Base-by-base conservation (phyloP, 64 coral and sea anemone genomes). In the Trachythela sp. region DNA sequence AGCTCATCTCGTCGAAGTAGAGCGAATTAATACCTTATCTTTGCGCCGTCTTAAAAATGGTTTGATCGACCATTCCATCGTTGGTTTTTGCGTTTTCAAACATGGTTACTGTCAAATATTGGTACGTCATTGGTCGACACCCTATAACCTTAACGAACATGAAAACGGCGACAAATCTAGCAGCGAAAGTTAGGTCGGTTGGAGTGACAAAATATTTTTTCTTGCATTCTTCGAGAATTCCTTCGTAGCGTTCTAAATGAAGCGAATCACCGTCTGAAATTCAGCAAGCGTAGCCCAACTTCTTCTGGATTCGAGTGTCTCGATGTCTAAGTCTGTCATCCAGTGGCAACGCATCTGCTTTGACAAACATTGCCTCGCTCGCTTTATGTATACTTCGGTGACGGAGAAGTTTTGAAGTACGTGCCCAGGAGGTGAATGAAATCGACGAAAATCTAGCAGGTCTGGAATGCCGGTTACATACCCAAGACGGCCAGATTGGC, bases 401-500 rank as follows among this genome's bases (percentile, higher is more conserved):
- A 88, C 20, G 13, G 48, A 54, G 0, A 90, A 85, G 17, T 87
- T 84, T 48, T 39, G 29, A 15, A 87, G 18, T 22, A 90, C 88
- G 22, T 20, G 0, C 9, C 64, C 77, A 8, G 88, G 7, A 13
- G 45, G 36, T 26, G 30, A 40, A n/a, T 83, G 0, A 42, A 83
- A 30, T 58, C 89, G 86, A 52, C 84, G 32, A 77, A 77, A 93
- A 56, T 93, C 83, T 10, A 90, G n/a, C 2, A 92, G 68, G 36
- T 92, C 77, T 2, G n/a, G 31, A 26, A 92, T 92, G 5, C 70
- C 29, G 50, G 83, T 48, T 32, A 92, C 29, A 29, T 88, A 92
- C 8, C 91, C 86, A 1, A 92, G 42, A 0, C 84, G 92, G 13
- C 84, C 88, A 30, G 92, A 83, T 30, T 93, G 88, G 40, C 70